phyloP scores from a whole-genome alignment of 2,113 vertebrate species.

The Ptilonorhynchus violaceus region DNA sequence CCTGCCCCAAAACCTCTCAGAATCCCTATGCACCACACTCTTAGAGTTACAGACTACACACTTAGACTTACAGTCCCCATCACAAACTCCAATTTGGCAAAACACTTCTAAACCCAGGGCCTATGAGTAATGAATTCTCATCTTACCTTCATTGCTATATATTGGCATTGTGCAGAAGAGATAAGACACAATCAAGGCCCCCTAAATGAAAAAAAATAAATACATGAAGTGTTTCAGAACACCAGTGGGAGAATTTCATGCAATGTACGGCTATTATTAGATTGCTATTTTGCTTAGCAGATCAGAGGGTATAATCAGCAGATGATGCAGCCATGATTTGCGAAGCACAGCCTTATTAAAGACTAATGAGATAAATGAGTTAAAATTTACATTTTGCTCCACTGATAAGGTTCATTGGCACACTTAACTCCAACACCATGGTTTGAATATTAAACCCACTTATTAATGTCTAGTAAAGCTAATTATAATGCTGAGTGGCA shows the following conservation, averaged over 20 bases:
- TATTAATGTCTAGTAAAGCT: constrained; percentile 61
- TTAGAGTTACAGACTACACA: not conserved
- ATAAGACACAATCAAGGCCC: not conserved
- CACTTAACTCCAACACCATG: constrained; percentile 62
- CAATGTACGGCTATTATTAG: constrained; percentile 21
- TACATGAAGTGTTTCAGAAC: not conserved
- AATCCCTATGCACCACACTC: not conserved
- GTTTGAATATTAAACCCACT: constrained; percentile 67
- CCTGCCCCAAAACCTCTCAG: not conserved
- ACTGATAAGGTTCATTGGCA: constrained; percentile 68
- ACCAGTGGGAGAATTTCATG: not conserved
- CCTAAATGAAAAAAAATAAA: not conserved
- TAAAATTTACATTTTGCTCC: constrained; percentile 66
- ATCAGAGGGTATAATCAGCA: constrained; percentile 62
- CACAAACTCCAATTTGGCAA: not conserved
- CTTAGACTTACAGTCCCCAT: not conserved
- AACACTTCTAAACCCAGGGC: not conserved
- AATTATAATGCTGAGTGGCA: constrained; percentile 60
- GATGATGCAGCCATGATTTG: constrained; percentile 13
- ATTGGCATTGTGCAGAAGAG: not conserved
- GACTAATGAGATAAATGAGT: constrained; percentile 62
- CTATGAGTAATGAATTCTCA: not conserved
- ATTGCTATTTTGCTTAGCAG: constrained; percentile 2
- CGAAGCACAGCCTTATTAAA: constrained; percentile 61
- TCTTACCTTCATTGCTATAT: not conserved